These are phyloP conservation scores for Fragariocoptes setiger DNA, from an alignment of 1,140 invertebrate species.

Conservation along the genomic window DNA sequence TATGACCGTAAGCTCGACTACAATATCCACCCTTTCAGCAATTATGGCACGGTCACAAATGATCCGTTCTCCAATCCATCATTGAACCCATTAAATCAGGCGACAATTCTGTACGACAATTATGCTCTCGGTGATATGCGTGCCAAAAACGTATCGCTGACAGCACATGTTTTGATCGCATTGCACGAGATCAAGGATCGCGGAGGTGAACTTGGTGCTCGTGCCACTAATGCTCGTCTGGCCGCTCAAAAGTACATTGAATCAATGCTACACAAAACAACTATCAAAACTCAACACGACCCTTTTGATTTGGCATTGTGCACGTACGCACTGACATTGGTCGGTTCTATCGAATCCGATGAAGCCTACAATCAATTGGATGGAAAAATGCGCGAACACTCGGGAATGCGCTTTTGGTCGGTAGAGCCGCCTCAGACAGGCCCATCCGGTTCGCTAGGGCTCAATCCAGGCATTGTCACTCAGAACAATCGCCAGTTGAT, in stretches of 20 bases:
- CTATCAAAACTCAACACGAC: constrained; percentile 30
- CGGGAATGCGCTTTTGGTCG: constrained; percentile 36
- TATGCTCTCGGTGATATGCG: constrained; percentile 18
- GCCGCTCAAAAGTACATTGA: constrained; percentile 47
- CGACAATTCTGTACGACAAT: constrained; percentile 11
- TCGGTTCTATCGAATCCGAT: constrained; percentile 42
- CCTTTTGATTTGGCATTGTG: constrained; percentile 57
- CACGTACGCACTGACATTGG: constrained; percentile 45
- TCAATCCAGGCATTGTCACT: constrained; percentile 38
- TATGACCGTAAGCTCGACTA: constrained; percentile 50
- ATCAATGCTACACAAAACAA: constrained; percentile 30
- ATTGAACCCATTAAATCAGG: constrained; percentile 4
- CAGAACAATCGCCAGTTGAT: constrained; percentile 68
- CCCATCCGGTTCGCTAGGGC: too few species aligned
- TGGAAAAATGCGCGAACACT: constrained; percentile 27
- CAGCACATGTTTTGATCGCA: constrained; percentile 56
- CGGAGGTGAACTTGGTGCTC: constrained; percentile 25
- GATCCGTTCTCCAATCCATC: too few species aligned
- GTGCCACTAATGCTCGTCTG: constrained; percentile 29
- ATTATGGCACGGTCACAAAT: too few species aligned
- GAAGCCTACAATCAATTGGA: constrained; percentile 40
- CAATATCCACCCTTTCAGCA: constrained; percentile 27
- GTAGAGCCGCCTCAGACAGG: constrained; percentile 25
- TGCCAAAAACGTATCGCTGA: constrained; percentile 47
- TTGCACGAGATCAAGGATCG: constrained; percentile 23